Evolutionary conservation across 2,888 invertebrate genomes (phyloP), one percentile per base, ranked within the genome.

Genomic region (Volucella bombylans): DNA sequence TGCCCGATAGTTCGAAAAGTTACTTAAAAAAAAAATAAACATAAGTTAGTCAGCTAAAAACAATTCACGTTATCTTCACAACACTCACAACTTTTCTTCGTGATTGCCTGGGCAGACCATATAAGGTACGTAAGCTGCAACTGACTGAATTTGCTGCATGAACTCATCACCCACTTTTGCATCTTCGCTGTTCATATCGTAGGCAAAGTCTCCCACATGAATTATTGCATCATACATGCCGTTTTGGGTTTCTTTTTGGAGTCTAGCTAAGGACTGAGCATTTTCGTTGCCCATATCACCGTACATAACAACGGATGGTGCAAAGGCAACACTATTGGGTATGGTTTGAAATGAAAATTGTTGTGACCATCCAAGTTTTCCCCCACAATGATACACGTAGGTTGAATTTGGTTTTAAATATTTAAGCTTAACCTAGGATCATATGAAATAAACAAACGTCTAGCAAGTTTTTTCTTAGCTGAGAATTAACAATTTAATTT

Each of bases 261-360:
- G 92, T 87, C 96, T 94, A 0, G 95, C 94, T 79, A 99, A 92
- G 0, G 98, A 97, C 92, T 94, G 93, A 0, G 98, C 97, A 92
- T 98, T 98, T 88, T 95, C 95, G 90, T 96, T 96, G 39, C 99
- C 99, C 96, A 99, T 95, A 90, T 99, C 99, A 0, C 99, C 99
- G 90, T 95, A 98, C 87, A 99, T 94, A 38, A 96, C 98, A 47
- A 98, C 92, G 23, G 94, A 93, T 0, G 98, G 96, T 23, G 94
- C 93, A 97, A 97, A 98, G 87, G 94, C 90, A 8, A 93, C 92
- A 1, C 93, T 93, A 3, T 92, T 91, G 4, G 95, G 93, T 41
- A 89, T 86, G 0, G 97, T 96, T 87, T 92, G 94, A 92, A 98
- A 97, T 88, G 93, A 94, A 91, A 96, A 98, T 87, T 94, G 88